Base-by-base conservation (phyloP, 2,113 vertebrate species). In the Macquaria australasica region DNA sequence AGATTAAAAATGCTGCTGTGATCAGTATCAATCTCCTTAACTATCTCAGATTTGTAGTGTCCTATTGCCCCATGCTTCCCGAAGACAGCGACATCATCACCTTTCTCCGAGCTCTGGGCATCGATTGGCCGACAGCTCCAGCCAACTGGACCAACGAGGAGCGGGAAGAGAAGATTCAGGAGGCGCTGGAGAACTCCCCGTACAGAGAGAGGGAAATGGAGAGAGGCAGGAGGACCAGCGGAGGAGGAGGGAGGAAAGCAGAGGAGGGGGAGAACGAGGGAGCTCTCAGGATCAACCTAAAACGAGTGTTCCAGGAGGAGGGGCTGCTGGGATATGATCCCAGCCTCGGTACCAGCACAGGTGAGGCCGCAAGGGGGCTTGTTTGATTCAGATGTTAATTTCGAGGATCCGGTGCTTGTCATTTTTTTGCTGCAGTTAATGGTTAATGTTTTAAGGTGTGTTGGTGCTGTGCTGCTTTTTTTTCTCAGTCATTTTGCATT, bases 261-360 rank as follows among this genome's bases (percentile, higher is more conserved):
- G 91, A 90, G 28, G 90, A 89, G 20, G 92, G 53, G 9, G 92
- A 94, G 73, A 84, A 87, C 0, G 90, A 92, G 16, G 91, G 84
- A 34, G 88, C 69, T 6, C 79, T 96, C 39, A 91, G 91, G 59
- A 84, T 96, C 69, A 96, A 95, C 84, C 79, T 99, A 84, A 97
- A 95, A 83, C 93, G 90, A 58, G 96, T 96, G 2, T 80, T 96
- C 59, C 92, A 96, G 86, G 93, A 97, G 80, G 96, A 93, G 77
- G 90, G 84, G 16, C 43, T 97, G 73, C 93, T 91, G 78, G 98
- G 97, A 87, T 99, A 98, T 0, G 98, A 99, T 90, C 96, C 97
- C 73, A 98, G 96, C 48, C 92, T 98, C 0, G 86, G 86, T 48
- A 90, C 87, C 60, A 88, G 72, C 73, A 88, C 90, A 88, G 93